Evolutionary conservation across 2,113 vertebrate species (phyloP).

Genomic region (Hypanus sabinus): DNA sequence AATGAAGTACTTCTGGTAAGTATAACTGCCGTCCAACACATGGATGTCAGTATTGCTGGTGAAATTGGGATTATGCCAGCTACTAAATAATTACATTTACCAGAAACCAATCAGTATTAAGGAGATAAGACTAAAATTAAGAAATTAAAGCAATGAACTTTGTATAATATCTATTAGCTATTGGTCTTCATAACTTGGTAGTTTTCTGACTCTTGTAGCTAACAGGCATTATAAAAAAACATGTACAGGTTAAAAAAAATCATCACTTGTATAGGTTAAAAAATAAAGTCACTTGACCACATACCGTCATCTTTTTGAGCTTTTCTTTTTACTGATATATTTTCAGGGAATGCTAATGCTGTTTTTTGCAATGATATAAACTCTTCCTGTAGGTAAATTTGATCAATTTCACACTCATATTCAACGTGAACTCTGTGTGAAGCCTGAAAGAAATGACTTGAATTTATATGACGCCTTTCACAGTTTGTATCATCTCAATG

Average conservation of each 20-base stretch:
- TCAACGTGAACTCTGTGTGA: conserved; percentile 75
- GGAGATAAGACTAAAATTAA: no score
- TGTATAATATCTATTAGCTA: background rate
- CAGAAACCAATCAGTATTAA: background rate
- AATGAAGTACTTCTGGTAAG: background rate
- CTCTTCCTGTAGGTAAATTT: conserved; percentile 67
- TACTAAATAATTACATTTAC: background rate
- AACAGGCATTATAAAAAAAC: background rate
- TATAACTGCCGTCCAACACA: background rate
- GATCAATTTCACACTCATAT: conserved; percentile 74
- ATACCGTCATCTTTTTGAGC: conserved; percentile 51
- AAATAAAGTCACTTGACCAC: background rate
- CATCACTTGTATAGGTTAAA: background rate
- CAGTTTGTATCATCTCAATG: background rate
- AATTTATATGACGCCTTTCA: background rate
- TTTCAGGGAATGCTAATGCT: conserved; percentile 46
- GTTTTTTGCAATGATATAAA: conserved; percentile 52
- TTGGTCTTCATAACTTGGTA: background rate
- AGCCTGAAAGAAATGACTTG: conserved; percentile 53
- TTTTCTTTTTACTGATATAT: conserved; percentile 38
- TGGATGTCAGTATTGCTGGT: background rate
- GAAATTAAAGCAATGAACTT: background rate
- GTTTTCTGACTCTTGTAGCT: background rate
- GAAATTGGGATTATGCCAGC: background rate
- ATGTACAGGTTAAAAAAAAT: background rate